These are phyloP conservation scores for Gallinago jamesoni DNA, from an alignment of 2,113 vertebrate genomes.

Conservation along the genomic window DNA sequence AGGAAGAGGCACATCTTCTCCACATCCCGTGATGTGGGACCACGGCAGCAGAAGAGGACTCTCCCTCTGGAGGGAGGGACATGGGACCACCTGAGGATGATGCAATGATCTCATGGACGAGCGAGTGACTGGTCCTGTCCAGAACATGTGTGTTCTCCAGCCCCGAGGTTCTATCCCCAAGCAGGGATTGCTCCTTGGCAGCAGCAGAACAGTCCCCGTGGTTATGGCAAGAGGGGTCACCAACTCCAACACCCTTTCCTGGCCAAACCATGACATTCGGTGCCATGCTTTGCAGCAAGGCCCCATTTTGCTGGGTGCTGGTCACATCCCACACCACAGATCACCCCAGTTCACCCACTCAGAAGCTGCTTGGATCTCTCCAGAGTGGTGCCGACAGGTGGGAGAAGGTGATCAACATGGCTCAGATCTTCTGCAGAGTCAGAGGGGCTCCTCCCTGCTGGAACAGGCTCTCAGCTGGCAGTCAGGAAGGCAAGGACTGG, in stretches of 20 bases:
- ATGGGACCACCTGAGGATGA: background rate
- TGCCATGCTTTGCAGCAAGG: background rate
- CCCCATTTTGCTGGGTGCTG: background rate
- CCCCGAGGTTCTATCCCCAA: background rate
- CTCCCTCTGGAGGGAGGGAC: background rate
- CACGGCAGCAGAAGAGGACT: background rate
- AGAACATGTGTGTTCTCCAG: background rate
- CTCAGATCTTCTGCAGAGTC: background rate
- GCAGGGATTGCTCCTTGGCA: background rate
- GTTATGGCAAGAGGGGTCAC: background rate
- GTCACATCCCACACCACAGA: background rate
- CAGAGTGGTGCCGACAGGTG: background rate
- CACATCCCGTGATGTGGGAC: background rate
- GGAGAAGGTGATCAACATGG: background rate
- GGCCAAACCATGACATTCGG: accelerated
- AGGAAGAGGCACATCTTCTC: background rate
- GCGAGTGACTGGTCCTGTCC: background rate
- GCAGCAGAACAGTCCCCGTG: background rate
- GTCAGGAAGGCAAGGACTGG: background rate
- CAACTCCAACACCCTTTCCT: background rate
- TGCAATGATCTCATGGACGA: no score
- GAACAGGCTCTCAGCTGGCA: background rate
- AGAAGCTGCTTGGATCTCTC: background rate
- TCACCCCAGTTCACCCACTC: background rate
- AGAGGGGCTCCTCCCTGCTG: background rate